phyloP scores from a whole-genome alignment of 2,113 vertebrate species.

The Caranx melampygus region DNA sequence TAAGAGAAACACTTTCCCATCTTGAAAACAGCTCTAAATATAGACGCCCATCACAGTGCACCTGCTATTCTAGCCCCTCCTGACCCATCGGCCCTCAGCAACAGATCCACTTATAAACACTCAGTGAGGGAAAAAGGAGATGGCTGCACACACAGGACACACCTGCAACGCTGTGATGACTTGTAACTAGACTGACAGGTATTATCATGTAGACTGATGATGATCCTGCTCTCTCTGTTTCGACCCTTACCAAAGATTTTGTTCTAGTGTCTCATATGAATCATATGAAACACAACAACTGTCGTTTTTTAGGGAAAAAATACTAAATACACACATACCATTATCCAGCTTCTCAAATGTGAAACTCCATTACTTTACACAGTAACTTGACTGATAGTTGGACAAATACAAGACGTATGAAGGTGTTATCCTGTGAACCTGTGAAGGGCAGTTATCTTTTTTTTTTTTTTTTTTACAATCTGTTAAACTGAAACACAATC shows the following conservation, averaged over 20 bases:
- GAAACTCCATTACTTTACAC: neutral
- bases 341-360: neutral
- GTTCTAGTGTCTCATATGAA: neutral
- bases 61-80: constrained; percentile 70
- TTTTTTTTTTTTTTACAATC: neutral
- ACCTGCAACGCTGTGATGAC: constrained; percentile 4
- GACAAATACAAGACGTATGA: neutral
- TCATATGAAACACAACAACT: neutral
- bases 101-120: constrained; percentile 72
- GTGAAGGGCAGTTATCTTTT: neutral
- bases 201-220: neutral
- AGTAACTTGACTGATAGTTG: neutral
- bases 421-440: neutral
- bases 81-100: constrained; percentile 66
- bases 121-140: neutral
- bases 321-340: neutral
- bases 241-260: neutral
- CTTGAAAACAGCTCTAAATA: constrained; percentile 72
- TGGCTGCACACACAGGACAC: constrained; percentile 12
- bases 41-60: constrained; percentile 63
- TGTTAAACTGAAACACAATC: neutral
- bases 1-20: constrained; percentile 52
- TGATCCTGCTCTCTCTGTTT: neutral
- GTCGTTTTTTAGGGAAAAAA: neutral
- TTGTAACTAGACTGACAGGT: constrained; percentile 1